Base-by-base conservation (phyloP, 2,888 invertebrate genomes). In the Ceraclea dissimilis region DNA sequence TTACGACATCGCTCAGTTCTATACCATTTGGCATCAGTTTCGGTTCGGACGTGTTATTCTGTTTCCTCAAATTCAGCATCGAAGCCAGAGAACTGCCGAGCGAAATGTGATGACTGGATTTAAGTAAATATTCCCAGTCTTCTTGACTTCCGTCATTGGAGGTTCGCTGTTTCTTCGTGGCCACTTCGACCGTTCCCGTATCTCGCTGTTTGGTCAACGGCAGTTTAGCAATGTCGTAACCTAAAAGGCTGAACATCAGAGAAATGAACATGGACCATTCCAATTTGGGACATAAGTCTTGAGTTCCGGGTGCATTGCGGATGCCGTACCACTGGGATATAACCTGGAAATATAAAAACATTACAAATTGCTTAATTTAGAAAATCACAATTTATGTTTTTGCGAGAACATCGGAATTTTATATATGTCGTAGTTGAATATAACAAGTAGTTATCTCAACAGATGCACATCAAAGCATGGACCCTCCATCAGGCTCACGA, bases 311-410 rank as follows among this genome's bases (percentile, higher is more conserved):
- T 0, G 92, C 88, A 77, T 95, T 94, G 59, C 93, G 78, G 0
- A 85, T 82, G 0, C 89, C 85, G 69, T 93, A 96, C 95, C 95
- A 96, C 66, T 87, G 84, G 50, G 85, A 82, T 54, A 89, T 73
- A 5, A 90, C 74, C 68, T 79, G 1, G 63, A 63, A 48, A 43
- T 52, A 49, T 33, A 16, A 56, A 20, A 46, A 31, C 6, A 31
- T 31, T n/a, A n/a, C n/a, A n/a, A n/a, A n/a, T n/a, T n/a, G n/a
- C n/a, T n/a, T n/a, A n/a, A 20, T 34, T 21, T 13, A 31, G 6
- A 18, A 26, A 17, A 6, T n/a, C n/a, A n/a, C n/a, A n/a, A n/a
- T n/a, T n/a, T n/a, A n/a, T n/a, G n/a, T n/a, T n/a, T n/a, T n/a
- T n/a, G n/a, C n/a, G n/a, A n/a, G n/a, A n/a, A n/a, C n/a, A n/a